Base-by-base conservation (phyloP, 2,113 vertebrate genomes). In the Chitala chitala region DNA sequence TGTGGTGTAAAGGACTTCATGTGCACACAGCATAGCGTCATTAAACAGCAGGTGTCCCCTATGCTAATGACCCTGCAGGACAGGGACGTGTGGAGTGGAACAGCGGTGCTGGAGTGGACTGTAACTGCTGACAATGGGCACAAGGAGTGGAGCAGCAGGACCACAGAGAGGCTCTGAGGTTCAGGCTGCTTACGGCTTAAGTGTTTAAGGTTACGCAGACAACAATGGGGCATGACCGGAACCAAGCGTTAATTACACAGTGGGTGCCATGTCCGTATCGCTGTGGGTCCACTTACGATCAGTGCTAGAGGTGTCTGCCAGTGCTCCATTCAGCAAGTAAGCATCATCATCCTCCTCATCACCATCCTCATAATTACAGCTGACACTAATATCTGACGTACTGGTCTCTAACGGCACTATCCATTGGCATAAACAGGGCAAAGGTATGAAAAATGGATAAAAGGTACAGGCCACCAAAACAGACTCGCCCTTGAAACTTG, bases 221-320 rank as follows among this genome's bases (percentile, higher is more conserved):
- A 56, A 59, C 74, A 69, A 63, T 65, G 29, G 46, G 59, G 50
- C 24, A 20, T 42, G 73, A 64, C 71, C 46, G 20, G 56, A 65
- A 54, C 36, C 17, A 48, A 54, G 24, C 58, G 36, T 71, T 76
- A 76, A 76, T 76, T 65, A 76, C 56, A 70, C 44, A 42, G 38
- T 40, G 68, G 44, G 42, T 31, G 29, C 33, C 44, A 46, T 5
- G 4, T 54, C 22, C 36, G 55, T 29, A 54, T 26, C n/a, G 24
- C n/a, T 51, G 9, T 3, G n/a, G 31, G 13, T 6, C 29, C 15
- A 44, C 72, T 26, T 26, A 5, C 24, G 20, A n/a, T 42, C 15
- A 2, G 38, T 20, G 65, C 4, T 26, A n/a, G 22, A 29, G 22
- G 10, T n/a, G 3, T 13, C 4, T 26, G 29, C 15, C 31, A 2